These are phyloP conservation scores for Pocillopora damicornis DNA, from an alignment of 64 coral and sea anemone genomes.

Conservation along the genomic window DNA sequence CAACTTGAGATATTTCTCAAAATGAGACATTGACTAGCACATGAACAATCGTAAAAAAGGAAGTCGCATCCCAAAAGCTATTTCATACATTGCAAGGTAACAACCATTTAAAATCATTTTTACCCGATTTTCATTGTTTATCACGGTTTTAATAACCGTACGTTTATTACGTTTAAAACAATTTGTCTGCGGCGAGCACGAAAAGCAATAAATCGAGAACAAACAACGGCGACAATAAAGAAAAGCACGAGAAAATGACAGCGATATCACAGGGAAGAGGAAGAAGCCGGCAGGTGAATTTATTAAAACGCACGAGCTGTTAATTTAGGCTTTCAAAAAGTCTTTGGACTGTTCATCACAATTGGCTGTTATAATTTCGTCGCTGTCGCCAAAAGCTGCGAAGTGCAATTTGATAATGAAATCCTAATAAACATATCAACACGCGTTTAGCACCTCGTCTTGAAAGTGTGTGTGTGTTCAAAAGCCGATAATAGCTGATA, in stretches of 20 bases:
- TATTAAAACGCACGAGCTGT: conserved; percentile 12
- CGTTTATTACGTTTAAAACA: conserved; percentile 79
- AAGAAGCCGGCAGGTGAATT: background rate
- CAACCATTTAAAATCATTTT: conserved; percentile 48
- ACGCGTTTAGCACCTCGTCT: background rate
- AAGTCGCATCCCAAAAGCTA: background rate
- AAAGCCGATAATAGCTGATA: conserved; percentile 14
- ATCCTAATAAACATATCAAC: conserved; percentile 22
- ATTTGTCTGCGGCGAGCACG: conserved; percentile 76
- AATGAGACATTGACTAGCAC: background rate
- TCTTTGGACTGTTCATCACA: background rate
- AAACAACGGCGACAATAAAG: conserved; percentile 71
- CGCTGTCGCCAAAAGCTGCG: background rate
- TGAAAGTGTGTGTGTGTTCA: background rate
- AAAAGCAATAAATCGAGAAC: conserved; percentile 85
- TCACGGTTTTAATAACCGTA: conserved; percentile 83
- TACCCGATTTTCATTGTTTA: conserved; percentile 42
- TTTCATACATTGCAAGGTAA: conserved; percentile 23
- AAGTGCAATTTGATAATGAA: conserved; percentile 26
- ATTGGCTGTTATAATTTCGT: background rate
- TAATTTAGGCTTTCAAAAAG: background rate
- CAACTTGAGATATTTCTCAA: background rate
- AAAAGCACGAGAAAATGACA: background rate
- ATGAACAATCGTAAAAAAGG: background rate
- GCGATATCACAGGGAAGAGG: conserved; percentile 8